A percentile compares a stretch with the other conserved stretches of the same genome.
phyloP scores from a whole-genome alignment of 2,888 invertebrate species.

The Catocala fraxini region DNA sequence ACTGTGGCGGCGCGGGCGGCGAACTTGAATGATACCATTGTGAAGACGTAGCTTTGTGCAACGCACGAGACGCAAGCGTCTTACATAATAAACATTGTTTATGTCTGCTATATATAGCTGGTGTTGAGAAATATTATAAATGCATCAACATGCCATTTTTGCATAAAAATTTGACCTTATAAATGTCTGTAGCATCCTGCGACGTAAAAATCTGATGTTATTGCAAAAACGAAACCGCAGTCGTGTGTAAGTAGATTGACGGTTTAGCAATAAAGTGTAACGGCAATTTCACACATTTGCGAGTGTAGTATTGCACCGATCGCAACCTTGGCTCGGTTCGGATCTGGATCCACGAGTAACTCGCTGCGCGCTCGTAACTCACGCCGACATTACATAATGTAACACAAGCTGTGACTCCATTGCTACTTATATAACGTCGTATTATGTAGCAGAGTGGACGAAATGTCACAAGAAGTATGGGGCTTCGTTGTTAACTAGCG shows the following conservation, averaged over 20 bases:
- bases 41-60: slow-evolving; percentile 41
- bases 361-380: slow-evolving; percentile 62
- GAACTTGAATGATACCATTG: slow-evolving; percentile 67
- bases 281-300: slow-evolving; percentile 41
- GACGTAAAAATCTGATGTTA: neutral
- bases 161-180: neutral
- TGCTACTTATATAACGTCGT: slow-evolving; percentile 67
- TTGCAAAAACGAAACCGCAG: neutral
- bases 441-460: slow-evolving; percentile 69
- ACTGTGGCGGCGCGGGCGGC: slow-evolving; percentile 48
- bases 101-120: slow-evolving; percentile 7
- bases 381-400: slow-evolving; percentile 65
- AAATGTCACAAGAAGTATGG: slow-evolving; percentile 68
- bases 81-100: slow-evolving; percentile 25
- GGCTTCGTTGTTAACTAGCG: slow-evolving; percentile 58
- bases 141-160: neutral
- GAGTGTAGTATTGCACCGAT: slow-evolving; percentile 42
- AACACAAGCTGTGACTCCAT: slow-evolving; percentile 72
- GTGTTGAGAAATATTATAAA: neutral
- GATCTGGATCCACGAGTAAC: slow-evolving; percentile 38
- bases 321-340: slow-evolving; percentile 53
- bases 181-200: neutral
- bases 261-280: slow-evolving; percentile 34
- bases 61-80: slow-evolving; percentile 53
- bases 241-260: slow-evolving; percentile 11